Evolutionary conservation across 2,797 vertebrate genomes (phyloP).

Genomic region (Eidolon dupreanum): DNA sequence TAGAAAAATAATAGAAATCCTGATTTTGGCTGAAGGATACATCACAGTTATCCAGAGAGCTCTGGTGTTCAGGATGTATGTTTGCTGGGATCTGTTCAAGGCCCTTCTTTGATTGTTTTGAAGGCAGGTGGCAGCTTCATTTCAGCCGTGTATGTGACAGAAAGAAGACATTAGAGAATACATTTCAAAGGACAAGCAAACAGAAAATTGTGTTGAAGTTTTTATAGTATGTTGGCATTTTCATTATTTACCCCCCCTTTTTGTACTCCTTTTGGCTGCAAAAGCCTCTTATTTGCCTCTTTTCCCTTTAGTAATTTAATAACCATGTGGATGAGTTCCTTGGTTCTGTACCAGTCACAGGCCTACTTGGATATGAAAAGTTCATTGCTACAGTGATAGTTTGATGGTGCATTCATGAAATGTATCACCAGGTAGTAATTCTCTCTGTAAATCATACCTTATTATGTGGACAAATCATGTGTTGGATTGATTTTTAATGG

Average conservation of each 20-base stretch:
- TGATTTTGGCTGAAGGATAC: not conserved
- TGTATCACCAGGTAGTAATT: not conserved
- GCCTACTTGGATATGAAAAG: not conserved
- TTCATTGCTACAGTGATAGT: not conserved
- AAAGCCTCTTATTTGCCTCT: not conserved
- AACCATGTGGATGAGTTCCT: not conserved
- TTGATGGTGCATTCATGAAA: conserved; percentile 19
- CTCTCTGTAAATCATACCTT: conserved; percentile 52
- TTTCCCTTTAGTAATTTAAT: not conserved
- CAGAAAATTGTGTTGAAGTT: not conserved
- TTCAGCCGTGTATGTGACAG: not conserved
- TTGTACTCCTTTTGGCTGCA: not conserved
- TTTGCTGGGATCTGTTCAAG: not conserved
- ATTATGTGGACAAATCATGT: not conserved
- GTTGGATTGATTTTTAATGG: not conserved
- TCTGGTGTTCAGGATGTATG: not conserved
- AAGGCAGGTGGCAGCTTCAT: not conserved
- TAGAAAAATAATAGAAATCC: not conserved
- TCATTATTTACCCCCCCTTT: not conserved
- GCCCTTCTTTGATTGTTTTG: not conserved
- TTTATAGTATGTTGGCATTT: not conserved
- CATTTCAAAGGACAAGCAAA: not conserved
- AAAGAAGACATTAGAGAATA: not conserved
- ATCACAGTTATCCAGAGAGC: not conserved
- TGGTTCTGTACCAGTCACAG: not conserved